phyloP scores from a whole-genome alignment of 2,797 vertebrate species.

The Anolis apletophallus region DNA sequence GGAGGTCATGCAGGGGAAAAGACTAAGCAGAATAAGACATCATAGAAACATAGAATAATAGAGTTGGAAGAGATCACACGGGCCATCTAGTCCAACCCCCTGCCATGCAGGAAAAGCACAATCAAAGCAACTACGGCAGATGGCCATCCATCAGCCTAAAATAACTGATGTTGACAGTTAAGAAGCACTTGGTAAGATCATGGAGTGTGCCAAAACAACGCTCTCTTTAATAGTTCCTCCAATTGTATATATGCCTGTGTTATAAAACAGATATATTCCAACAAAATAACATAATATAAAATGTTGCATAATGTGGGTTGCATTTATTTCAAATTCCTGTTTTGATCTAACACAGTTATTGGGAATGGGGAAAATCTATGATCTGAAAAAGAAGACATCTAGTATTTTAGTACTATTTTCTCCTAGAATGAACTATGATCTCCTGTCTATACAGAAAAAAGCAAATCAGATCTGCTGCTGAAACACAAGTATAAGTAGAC shows the following conservation, averaged over 20 bases:
- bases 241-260: neutral
- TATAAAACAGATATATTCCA: neutral
- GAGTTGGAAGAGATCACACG: no score
- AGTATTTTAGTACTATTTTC: neutral
- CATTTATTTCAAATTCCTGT: neutral
- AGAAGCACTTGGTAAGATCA: neutral
- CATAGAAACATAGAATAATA: no score
- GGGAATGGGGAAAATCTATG: neutral
- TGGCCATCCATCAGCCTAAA: neutral
- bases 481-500: neutral
- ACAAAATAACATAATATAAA: neutral
- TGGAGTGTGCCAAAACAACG: no score
- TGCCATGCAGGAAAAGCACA: no score
- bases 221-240: no score
- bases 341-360: neutral
- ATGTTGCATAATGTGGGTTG: neutral
- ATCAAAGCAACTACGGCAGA: no score
- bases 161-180: neutral
- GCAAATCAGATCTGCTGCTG: neutral
- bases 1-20: neutral
- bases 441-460: neutral
- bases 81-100: no score
- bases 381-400: neutral
- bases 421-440: neutral
- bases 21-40: neutral